These are phyloP conservation scores for Pagetopsis macropterus DNA, from an alignment of 2,797 vertebrate genomes.

Conservation along the genomic window DNA sequence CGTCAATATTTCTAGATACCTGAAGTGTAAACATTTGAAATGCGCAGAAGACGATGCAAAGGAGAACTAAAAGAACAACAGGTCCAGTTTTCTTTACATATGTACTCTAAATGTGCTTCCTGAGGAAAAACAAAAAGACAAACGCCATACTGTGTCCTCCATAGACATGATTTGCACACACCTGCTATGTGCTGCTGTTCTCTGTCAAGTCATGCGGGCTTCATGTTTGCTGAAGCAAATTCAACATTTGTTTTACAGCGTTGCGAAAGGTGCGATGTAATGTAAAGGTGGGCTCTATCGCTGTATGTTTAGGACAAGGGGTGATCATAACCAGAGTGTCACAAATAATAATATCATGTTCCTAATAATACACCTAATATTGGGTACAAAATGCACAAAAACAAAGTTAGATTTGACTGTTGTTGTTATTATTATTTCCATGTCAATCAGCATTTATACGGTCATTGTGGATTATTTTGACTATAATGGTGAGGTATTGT, in stretches of 20 bases:
- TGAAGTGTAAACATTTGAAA: neutral
- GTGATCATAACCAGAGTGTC: too few species aligned
- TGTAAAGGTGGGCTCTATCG: neutral
- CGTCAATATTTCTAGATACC: neutral
- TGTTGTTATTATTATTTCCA: too few species aligned
- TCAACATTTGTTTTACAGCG: conserved; percentile 1
- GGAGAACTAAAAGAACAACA: neutral
- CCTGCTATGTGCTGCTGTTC: neutral
- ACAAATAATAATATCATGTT: too few species aligned
- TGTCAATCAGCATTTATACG: too few species aligned
- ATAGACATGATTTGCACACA: conserved; percentile 35
- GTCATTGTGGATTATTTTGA: too few species aligned
- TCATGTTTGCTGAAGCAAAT: conserved; percentile 33
- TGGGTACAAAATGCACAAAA: too few species aligned
- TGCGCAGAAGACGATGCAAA: neutral
- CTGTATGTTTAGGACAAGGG: neutral
- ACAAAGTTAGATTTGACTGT: too few species aligned
- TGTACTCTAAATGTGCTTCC: conserved; percentile 7
- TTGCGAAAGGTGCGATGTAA: too few species aligned
- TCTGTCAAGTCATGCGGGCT: neutral
- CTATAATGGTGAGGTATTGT: too few species aligned
- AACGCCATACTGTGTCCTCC: neutral
- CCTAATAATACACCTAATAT: too few species aligned
- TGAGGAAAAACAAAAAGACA: neutral
- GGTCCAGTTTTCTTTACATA: neutral